A percentile compares a stretch with the other conserved stretches of the same genome.
These are phyloP conservation scores for Callionymus lyra DNA, from an alignment of 2,113 vertebrate species.

Conservation along the genomic window DNA sequence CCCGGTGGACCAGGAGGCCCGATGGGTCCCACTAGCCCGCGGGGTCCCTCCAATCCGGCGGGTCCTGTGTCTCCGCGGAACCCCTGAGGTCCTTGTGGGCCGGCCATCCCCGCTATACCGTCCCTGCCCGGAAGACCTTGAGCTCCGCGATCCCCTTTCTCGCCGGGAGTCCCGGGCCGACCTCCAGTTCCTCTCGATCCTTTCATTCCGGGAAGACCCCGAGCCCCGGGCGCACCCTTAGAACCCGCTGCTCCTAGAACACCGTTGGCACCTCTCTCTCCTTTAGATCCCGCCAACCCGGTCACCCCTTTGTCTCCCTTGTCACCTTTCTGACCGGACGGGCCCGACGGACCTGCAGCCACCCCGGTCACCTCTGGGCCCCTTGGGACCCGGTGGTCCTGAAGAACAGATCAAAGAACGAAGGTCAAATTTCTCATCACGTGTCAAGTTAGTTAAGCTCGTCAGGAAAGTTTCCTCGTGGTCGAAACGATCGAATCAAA, in stretches of 20 bases:
- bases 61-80: conserved; percentile 75
- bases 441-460: too few relatives aligned
- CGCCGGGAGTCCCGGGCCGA: conserved; percentile 78
- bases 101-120: conserved; percentile 73
- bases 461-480: too few relatives aligned
- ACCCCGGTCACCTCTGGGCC: conserved; percentile 86
- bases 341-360: conserved; percentile 79
- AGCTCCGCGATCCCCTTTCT: conserved; percentile 81
- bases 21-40: conserved; percentile 76
- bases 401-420: conserved; percentile 42
- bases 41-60: conserved; percentile 74
- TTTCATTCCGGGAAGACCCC: conserved; percentile 79
- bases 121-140: conserved; percentile 76
- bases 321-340: conserved; percentile 81
- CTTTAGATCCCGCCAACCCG: conserved; percentile 74
- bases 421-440: too few relatives aligned
- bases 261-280: conserved; percentile 80
- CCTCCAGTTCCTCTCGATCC: conserved; percentile 85
- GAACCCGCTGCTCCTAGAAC: conserved; percentile 74
- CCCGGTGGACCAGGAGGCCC: conserved; percentile 80
- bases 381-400: conserved; percentile 94
- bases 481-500: too few relatives aligned
- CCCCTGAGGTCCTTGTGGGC: conserved; percentile 77
- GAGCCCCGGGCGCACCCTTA: conserved; percentile 77
- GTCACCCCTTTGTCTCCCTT: conserved; percentile 84